Percentiles rank a stretch among this genome's conserved stretches.
phyloP scores from a whole-genome alignment of 2,888 invertebrate species.

The Latrodectus elegans region DNA sequence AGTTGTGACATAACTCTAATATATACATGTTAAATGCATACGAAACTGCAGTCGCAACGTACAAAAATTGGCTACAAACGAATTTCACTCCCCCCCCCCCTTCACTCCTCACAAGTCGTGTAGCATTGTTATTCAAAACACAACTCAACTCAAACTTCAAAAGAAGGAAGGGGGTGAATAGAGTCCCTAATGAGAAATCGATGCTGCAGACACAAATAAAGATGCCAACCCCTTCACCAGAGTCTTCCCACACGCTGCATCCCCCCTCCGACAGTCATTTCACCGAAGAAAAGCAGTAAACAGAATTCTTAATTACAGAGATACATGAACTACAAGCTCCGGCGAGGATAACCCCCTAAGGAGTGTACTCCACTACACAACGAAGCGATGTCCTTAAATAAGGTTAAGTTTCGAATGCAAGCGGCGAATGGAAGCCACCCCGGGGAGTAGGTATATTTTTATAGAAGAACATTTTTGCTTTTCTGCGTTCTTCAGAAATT shows the following conservation, averaged over 20 bases:
- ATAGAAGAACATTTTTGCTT: too few species aligned
- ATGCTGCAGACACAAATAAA: slow-evolving; percentile 36
- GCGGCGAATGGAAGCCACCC: too few species aligned
- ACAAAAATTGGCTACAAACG: slow-evolving; percentile 33
- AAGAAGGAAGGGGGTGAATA: slow-evolving; percentile 1
- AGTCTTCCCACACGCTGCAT: slow-evolving; percentile 15
- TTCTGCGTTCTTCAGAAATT: too few species aligned
- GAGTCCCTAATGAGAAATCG: slow-evolving; percentile 58
- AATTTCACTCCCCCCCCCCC: background rate
- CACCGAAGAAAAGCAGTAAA: slow-evolving; percentile 55
- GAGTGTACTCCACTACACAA: too few species aligned
- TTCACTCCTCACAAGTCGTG: background rate
- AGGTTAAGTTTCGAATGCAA: too few species aligned
- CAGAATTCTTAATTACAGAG: slow-evolving; percentile 66
- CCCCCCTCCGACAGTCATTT: slow-evolving; percentile 22
- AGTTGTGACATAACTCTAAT: too few species aligned
- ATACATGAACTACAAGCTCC: slow-evolving; percentile 12
- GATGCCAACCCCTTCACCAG: slow-evolving; percentile 4
- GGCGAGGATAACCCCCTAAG: background rate
- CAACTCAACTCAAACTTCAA: slow-evolving; percentile 5
- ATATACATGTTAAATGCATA: too few species aligned
- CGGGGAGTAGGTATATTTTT: too few species aligned
- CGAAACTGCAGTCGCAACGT: too few species aligned
- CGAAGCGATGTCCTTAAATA: too few species aligned
- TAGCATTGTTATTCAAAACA: slow-evolving; percentile 50